phyloP scores from a whole-genome alignment of 2,888 invertebrate genomes.

The Eulithis testata region DNA sequence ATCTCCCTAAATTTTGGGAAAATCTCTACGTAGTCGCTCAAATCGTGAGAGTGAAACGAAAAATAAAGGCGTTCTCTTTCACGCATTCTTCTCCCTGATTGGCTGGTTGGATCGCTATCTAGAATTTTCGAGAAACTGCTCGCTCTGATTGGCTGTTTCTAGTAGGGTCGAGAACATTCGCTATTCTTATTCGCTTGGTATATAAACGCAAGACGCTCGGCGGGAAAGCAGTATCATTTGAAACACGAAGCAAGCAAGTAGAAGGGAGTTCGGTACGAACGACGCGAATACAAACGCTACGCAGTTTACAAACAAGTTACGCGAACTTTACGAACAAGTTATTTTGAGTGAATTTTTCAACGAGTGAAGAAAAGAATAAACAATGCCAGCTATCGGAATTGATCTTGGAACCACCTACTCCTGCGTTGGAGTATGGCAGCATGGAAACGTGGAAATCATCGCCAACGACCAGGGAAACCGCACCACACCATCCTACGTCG shows the following conservation, averaged over 20 bases:
- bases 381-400: constrained; percentile 83
- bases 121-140: constrained; percentile 19
- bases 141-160: constrained; percentile 21
- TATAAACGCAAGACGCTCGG: constrained; percentile 20
- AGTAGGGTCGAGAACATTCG: constrained; percentile 21
- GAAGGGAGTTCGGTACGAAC: constrained; percentile 15
- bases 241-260: constrained; percentile 16
- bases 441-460: constrained; percentile 91
- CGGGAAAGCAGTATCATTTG: constrained; percentile 26
- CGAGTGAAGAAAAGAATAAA: constrained; percentile 41
- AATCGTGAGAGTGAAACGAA: constrained; percentile 7
- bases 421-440: constrained; percentile 81
- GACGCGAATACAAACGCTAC: neutral
- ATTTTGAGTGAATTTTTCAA: constrained; percentile 5
- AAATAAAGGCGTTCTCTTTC: constrained; percentile 14
- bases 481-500: constrained; percentile 90
- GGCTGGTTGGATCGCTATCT: constrained; percentile 3
- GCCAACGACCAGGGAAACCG: constrained; percentile 88
- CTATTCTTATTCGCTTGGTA: constrained; percentile 13
- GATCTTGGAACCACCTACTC: constrained; percentile 84
- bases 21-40: constrained; percentile 18
- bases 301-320: neutral
- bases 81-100: constrained; percentile 10
- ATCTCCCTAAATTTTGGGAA: constrained; percentile 24
- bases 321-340: constrained; percentile 9